phyloP scores from a whole-genome alignment of 2,113 vertebrate genomes.

The Acinonyx jubatus region DNA sequence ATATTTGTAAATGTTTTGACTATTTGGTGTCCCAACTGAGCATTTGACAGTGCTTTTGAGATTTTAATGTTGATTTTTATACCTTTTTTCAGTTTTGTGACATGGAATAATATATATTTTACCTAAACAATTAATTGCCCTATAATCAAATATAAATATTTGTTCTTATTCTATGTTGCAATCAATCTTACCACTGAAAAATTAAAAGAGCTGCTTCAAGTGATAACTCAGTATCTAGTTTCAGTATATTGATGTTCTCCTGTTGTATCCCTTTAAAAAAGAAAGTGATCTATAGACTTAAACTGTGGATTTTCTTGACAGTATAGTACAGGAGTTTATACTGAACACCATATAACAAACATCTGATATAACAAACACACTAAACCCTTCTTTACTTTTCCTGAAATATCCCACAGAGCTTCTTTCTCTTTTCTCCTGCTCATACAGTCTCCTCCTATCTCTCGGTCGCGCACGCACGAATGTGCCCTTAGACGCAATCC shows the following conservation, averaged over 20 bases:
- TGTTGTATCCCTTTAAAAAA: not conserved
- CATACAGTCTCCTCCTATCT: not conserved
- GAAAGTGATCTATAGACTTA: not conserved
- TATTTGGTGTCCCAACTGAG: not conserved
- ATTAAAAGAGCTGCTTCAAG: not conserved
- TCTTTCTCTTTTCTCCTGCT: too few species aligned
- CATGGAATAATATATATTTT: not conserved
- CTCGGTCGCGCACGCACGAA: fast-evolving
- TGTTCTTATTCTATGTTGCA: not conserved
- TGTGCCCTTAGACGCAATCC: too few species aligned
- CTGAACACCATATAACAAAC: not conserved
- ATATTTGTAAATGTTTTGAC: not conserved
- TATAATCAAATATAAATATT: not conserved
- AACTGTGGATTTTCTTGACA: not conserved
- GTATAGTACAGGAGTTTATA: not conserved
- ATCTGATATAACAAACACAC: not conserved
- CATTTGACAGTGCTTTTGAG: not conserved
- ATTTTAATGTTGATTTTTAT: not conserved
- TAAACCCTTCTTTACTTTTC: not conserved
- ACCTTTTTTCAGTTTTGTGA: not conserved
- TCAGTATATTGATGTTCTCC: not conserved
- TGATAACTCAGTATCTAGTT: not conserved
- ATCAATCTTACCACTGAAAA: not conserved
- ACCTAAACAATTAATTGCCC: not conserved
- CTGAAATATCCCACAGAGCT: not conserved